A percentile compares a stretch with the other conserved stretches of the same genome.
phyloP scores from a whole-genome alignment of 2,113 vertebrate species.

The Macrotis lagotis region DNA sequence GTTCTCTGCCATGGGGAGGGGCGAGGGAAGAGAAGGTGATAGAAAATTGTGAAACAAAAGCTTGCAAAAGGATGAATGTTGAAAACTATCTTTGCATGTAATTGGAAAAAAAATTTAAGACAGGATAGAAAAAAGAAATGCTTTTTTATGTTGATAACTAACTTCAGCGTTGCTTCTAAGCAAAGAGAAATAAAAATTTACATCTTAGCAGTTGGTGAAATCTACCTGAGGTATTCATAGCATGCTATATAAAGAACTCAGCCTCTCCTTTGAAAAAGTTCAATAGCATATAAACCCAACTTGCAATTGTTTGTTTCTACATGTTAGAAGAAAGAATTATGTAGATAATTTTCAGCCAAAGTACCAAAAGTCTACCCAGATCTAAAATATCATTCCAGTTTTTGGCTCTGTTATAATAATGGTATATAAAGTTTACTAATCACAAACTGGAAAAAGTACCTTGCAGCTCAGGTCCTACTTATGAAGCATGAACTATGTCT shows the following conservation, averaged over 20 bases:
- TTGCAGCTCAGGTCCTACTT: not conserved
- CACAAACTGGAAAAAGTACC: not conserved
- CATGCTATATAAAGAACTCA: not conserved
- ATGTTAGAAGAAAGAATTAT: not conserved
- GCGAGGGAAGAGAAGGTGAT: too few relatives aligned
- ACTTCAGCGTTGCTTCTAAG: not conserved
- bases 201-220: not conserved
- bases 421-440: not conserved
- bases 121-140: not conserved
- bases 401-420: not conserved
- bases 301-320: not conserved
- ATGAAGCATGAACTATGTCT: not conserved
- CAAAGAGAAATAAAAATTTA: not conserved
- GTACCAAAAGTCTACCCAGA: not conserved
- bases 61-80: too few relatives aligned
- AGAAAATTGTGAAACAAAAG: too few relatives aligned
- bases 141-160: not conserved
- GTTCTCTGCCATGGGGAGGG: too few relatives aligned
- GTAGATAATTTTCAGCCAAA: not conserved
- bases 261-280: not conserved
- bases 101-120: too few relatives aligned
- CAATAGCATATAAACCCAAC: not conserved
- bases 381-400: too few relatives aligned
- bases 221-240: not conserved
- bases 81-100: too few relatives aligned